Evolutionary conservation across 2,797 vertebrate genomes (phyloP), one percentile per base, ranked within the genome.

Genomic region (Manis pentadactyla): DNA sequence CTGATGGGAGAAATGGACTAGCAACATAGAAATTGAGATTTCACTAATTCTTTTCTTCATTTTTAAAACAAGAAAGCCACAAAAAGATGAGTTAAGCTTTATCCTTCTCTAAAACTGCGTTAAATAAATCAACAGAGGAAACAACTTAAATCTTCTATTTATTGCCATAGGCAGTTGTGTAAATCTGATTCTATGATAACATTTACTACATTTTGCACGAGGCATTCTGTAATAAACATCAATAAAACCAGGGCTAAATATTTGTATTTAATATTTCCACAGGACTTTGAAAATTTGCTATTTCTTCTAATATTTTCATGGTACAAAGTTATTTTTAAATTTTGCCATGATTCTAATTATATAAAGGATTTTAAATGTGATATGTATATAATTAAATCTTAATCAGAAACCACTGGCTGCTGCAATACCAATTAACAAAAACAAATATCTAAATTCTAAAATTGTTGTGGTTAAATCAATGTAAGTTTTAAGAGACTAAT

Each of bases 61-160:
- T 92, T 94, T 81, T 90, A 92, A 93, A 90, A 79, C 31, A 94
- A 13, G 42, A 82, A 85, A 73, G 18, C 81, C 90, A 27, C 87
- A 66, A 92, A 93, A 86, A 57, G 7, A 93, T 75, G 61, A 49
- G 7, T 57, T 81, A 90, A 94, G 49, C 2, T 5, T 92, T 96
- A 37, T 90, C 73, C 14, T 31, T 77, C 39, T 94, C 7, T 95
- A 83, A 90, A n/a, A 55, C 2, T 7, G 53, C 9, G 46, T 84
- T 88, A 93, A 89, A 87, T 79, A 94, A 94, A 92, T 95, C 75
- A 96, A 46, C 64, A 97, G 39, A 92, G 59, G 49, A 96, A 95
- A 84, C 2, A 6, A 88, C 27, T 85, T 88, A 42, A 66, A 37
- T 66, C 29, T 83, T 78, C 75, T 82, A 37, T 87, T 91, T 75